phyloP scores from a whole-genome alignment of 2,888 invertebrate species.

The Phoronis australis region DNA sequence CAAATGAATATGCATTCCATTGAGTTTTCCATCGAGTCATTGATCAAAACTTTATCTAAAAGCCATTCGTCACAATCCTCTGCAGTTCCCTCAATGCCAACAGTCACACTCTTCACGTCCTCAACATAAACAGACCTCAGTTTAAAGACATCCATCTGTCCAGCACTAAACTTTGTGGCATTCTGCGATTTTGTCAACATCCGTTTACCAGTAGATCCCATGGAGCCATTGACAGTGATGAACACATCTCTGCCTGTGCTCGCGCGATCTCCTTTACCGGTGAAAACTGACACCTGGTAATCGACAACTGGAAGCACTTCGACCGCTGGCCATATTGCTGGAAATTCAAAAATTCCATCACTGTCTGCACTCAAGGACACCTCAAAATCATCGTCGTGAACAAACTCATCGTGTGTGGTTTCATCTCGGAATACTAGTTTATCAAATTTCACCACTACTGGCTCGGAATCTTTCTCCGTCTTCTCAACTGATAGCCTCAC shows the following conservation, averaged over 20 bases:
- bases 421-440: not conserved
- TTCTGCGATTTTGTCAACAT: conserved; percentile 27
- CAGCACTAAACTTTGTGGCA: conserved; percentile 15
- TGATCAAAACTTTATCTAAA: too few relatives aligned
- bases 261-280: conserved; percentile 37
- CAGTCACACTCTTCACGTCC: too few relatives aligned
- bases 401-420: not conserved
- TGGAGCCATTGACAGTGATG: conserved; percentile 36
- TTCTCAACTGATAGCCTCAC: too few relatives aligned
- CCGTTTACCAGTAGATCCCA: conserved; percentile 44
- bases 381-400: not conserved
- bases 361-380: not conserved
- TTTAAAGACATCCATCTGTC: conserved; percentile 24
- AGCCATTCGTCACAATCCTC: too few relatives aligned
- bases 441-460: too few relatives aligned
- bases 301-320: conserved; percentile 34
- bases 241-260: conserved; percentile 44
- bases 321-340: not conserved
- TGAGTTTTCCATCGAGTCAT: too few relatives aligned
- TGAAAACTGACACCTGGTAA: conserved; percentile 41
- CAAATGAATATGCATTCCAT: too few relatives aligned
- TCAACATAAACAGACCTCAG: conserved; percentile 20
- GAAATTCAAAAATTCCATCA: not conserved
- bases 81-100: too few relatives aligned
- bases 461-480: too few relatives aligned